Evolutionary conservation across 1,140 invertebrate genomes (phyloP), one percentile per base, ranked within the genome.

Genomic region (Paralvinella palmiformis): DNA sequence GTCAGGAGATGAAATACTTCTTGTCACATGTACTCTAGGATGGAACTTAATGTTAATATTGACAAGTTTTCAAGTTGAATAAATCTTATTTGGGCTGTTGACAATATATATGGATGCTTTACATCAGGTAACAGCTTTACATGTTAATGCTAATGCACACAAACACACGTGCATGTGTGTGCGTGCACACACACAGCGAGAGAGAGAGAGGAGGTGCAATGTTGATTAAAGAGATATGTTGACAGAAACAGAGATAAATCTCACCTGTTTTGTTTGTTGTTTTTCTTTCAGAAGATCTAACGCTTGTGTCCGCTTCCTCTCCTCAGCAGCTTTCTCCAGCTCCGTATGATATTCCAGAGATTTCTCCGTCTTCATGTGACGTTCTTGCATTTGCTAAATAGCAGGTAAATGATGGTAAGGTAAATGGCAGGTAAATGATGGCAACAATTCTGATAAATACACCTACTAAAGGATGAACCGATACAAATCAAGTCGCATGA

Each of bases 251-350:
- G 1, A 50, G 1, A 50, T 1, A 50, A 22, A 50, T 50, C 63
- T 66, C 59, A 74, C 73, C 52, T 67, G 59, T 52, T 65, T 69
- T 41, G 63, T 68, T 53, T 73, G 65, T 41, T 75, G 73, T 31
- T 59, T 67, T 7, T 73, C 72, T 56, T 70, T 67, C 5, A 75
- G 60, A 37, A 65, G 71, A 2, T 73, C 67, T 27, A 75, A 63
- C 52, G 68, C 50, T 59, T 59, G 62, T 17, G 48, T 55, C 27
- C 67, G 59, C 35, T 68, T 55, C 35, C 71, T 45, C 36, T 75
- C 73, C 44, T 70, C 68, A 0, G 68, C 69, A 29, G 63, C 63
- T 60, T 57, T 33, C 44, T 64, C 53, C 31, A 64, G 63, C 17
- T 59, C 33, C 24, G 55, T 60, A 44, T 59, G 63, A 44, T 64